Percentiles rank a stretch among this genome's conserved stretches.
These are phyloP conservation scores for Lichenostomus cassidix DNA, from an alignment of 2,113 vertebrate species.

Conservation along the genomic window DNA sequence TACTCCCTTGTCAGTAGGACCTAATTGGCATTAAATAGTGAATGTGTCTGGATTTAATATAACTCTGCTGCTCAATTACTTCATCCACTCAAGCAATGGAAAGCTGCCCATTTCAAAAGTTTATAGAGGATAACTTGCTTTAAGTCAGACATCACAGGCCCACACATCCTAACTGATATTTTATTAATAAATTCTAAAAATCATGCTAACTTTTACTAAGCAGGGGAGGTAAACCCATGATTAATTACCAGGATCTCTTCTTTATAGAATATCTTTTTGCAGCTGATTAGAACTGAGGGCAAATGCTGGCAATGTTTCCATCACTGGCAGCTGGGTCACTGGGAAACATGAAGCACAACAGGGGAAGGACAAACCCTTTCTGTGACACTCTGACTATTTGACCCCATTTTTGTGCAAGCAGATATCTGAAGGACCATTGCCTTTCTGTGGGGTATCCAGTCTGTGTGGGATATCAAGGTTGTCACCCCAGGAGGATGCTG, in stretches of 20 bases:
- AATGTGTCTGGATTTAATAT: constrained; percentile 58
- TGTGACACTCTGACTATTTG: neutral
- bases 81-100: constrained; percentile 36
- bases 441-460: neutral
- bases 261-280: neutral
- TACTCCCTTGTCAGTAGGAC: constrained; percentile 51
- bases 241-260: neutral
- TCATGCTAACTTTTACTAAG: neutral
- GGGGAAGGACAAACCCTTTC: neutral
- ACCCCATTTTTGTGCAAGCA: neutral
- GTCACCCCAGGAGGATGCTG: neutral
- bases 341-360: neutral
- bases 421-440: neutral
- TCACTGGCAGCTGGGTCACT: neutral
- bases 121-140: neutral
- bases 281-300: neutral
- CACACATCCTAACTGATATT: neutral
- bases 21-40: constrained; percentile 60
- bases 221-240: neutral
- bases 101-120: constrained; percentile 15
- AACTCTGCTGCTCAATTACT: constrained; percentile 29
- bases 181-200: neutral
- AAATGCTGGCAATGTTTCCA: neutral
- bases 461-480: neutral
- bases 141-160: neutral